phyloP scores from a whole-genome alignment of 2,888 invertebrate genomes.

The Julus scanicus region DNA sequence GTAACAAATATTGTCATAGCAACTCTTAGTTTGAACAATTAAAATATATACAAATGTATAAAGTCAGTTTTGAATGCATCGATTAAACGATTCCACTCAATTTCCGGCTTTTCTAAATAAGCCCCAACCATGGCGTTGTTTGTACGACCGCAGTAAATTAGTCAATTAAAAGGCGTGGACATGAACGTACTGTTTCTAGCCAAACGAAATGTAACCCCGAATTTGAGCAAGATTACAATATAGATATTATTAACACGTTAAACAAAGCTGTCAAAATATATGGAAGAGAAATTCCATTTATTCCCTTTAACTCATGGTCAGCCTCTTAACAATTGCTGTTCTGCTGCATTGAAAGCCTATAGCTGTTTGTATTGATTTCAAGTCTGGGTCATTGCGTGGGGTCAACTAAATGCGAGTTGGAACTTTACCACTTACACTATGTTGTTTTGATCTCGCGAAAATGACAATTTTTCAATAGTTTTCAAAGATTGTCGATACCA shows the following conservation, averaged over 20 bases:
- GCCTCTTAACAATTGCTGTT: slow-evolving; percentile 14
- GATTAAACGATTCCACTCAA: slow-evolving; percentile 47
- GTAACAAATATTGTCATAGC: slow-evolving; percentile 56
- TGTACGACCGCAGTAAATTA: slow-evolving; percentile 15
- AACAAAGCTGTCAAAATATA: slow-evolving; percentile 43
- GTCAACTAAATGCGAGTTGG: background rate
- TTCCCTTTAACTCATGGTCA: slow-evolving; percentile 26
- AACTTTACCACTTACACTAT: slow-evolving; percentile 4
- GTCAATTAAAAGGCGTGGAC: slow-evolving; percentile 45
- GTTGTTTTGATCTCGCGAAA: background rate
- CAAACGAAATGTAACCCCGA: slow-evolving; percentile 6
- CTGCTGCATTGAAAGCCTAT: background rate
- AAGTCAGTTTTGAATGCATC: slow-evolving; percentile 39
- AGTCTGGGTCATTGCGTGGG: slow-evolving; percentile 32
- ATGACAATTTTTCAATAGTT: background rate
- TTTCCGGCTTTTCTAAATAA: slow-evolving; percentile 37
- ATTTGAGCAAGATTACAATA: slow-evolving; percentile 37
- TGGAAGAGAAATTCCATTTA: slow-evolving; percentile 43
- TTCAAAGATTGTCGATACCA: background rate
- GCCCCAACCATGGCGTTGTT: slow-evolving; percentile 11
- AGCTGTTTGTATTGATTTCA: background rate
- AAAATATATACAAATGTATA: slow-evolving; percentile 48
- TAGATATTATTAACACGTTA: slow-evolving; percentile 45
- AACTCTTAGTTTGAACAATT: slow-evolving; percentile 53
- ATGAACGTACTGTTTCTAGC: background rate